Evolutionary conservation across 2,888 invertebrate species (phyloP), one percentile per base, ranked within the genome.

Genomic region (Amorpha juglandis): DNA sequence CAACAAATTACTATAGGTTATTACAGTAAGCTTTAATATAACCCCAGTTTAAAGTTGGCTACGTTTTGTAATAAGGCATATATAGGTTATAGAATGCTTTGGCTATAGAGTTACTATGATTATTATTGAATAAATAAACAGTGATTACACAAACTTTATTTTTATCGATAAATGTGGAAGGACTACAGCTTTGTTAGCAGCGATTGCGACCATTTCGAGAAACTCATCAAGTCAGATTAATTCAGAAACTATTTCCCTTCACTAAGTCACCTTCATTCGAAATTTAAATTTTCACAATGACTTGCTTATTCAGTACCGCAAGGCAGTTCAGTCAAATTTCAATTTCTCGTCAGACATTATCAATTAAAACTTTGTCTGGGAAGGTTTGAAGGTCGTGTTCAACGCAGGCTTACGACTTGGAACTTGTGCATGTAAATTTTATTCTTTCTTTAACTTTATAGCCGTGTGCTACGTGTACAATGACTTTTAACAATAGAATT

Each of bases 331-430:
- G 11, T 58, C 58, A 58, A 58, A 58, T 42, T 58, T 42, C 58
- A 58, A 58, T 58, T 58, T 58, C 58, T 62, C 4, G 27, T 1
- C 38, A 50, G 42, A 65, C 38, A 21, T 65, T 62, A 62, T 50
- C 62, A 65, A 65, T 62, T 65, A 65, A 65, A 65, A 65, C 65
- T 65, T 65, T 35, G 62, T 62, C 62, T 38, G 33, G 19, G 8
- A 16, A 42, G 52, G 52, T 52, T 45, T 64, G 33, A 45, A 45
- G 52, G 19, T 63, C 35, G 0, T 33, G 38, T 14, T 19, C 6
- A 33, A n/a, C 38, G 63, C 38, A 52, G 63, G 51, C 52, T 38
- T 42, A 58, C 58, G 42, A 58, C 42, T 16, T 58, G 16, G 19
- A 58, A 58, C 58, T 58, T 58, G 38, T 55, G 58, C 42, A 58